These are phyloP conservation scores for Neopelma chrysocephalum DNA, from an alignment of 2,797 vertebrate genomes.

Conservation along the genomic window DNA sequence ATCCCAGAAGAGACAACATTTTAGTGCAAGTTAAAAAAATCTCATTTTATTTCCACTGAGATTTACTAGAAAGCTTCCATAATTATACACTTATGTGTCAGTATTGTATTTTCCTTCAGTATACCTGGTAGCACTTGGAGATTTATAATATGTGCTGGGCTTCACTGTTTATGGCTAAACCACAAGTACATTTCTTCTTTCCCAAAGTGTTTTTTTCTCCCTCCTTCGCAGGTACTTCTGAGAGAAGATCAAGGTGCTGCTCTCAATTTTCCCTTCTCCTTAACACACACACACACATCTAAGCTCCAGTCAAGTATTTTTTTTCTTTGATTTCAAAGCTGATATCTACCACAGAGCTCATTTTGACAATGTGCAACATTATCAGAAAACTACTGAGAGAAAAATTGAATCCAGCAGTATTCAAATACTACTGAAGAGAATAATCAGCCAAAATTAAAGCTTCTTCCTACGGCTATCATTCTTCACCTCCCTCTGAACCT, in stretches of 20 bases:
- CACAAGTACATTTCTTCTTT: not conserved
- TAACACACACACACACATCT: not conserved
- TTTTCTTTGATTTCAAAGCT: not conserved
- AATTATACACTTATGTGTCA: fast-evolving
- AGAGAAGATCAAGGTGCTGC: not conserved
- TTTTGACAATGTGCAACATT: not conserved
- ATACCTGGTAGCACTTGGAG: not conserved
- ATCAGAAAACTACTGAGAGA: not conserved
- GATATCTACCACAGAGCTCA: not conserved
- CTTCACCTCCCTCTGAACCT: not conserved
- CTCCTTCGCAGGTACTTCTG: not conserved
- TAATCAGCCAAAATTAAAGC: not conserved
- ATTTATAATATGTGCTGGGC: not conserved
- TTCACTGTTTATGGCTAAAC: not conserved
- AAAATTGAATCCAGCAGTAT: not conserved
- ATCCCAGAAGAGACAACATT: not conserved
- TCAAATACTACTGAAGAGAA: not conserved
- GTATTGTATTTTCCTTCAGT: not conserved
- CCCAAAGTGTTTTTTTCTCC: not conserved
- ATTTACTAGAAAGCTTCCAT: not conserved
- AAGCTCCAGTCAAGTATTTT: not conserved
- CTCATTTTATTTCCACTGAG: not conserved
- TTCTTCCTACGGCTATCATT: not conserved
- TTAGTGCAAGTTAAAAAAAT: not conserved
- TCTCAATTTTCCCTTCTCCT: not conserved